Percentiles rank a stretch among this genome's conserved stretches.
Evolutionary conservation across 1,140 invertebrate species (phyloP).

Genomic region (Anastrepha ludens): DNA sequence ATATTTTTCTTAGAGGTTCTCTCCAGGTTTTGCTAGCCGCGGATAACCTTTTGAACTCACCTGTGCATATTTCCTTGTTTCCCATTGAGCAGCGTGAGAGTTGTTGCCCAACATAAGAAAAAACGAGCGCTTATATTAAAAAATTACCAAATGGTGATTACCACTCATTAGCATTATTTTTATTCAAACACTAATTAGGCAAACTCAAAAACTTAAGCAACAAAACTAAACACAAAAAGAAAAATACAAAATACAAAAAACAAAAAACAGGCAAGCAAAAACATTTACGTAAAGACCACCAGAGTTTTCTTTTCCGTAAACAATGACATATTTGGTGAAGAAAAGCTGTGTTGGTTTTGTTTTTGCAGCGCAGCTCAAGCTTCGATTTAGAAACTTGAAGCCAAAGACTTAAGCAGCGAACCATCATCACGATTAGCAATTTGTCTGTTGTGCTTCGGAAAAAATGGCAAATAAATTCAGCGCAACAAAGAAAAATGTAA

Average conservation of each 20-base stretch:
- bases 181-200: neutral
- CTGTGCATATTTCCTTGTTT: too few species aligned
- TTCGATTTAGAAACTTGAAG: neutral
- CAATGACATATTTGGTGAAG: neutral
- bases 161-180: neutral
- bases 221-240: neutral
- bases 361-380: neutral
- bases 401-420: constrained; percentile 20
- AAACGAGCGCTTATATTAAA: neutral
- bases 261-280: neutral
- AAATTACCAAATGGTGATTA: neutral
- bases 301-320: neutral
- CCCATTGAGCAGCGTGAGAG: too few species aligned
- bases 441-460: neutral
- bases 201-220: neutral
- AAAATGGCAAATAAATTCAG: neutral
- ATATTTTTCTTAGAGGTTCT: too few species aligned
- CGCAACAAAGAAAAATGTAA: neutral
- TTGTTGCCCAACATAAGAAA: too few species aligned
- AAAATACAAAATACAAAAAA: neutral
- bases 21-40: too few species aligned
- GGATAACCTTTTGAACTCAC: too few species aligned
- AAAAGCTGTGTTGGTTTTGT: neutral
- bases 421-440: neutral
- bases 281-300: neutral